Base-by-base conservation (phyloP, 2,113 vertebrate species). In the Ophiodon elongatus region DNA sequence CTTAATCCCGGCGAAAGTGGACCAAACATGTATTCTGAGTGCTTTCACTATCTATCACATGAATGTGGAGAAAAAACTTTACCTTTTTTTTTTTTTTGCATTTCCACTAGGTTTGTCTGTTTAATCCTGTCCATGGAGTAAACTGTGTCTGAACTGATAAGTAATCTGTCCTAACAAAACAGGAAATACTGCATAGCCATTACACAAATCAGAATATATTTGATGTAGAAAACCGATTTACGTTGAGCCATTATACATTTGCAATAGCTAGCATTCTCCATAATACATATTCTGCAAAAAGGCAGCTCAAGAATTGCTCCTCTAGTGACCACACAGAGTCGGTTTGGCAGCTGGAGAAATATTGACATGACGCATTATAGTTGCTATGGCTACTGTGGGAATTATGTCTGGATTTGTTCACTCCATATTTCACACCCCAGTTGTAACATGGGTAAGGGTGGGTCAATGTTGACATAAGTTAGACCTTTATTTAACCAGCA, bases 1-100 rank as follows among this genome's bases (percentile, higher is more conserved):
- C 76, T 27, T 94, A 94, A 95, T 95, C 94, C 89, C 23, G 27
- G 85, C 76, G 77, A 89, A 94, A 89, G 84, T 90, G 89, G 89
- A 94, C 94, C 89, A 92, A 83, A 87, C 88, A 90, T 91, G 91
- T 87, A 77, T 90, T 85, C 65, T 0, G 54, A 85, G 67, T 82
- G 71, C 72, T 79, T 79, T 86, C 74, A 31, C 59, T 67, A 75
- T 82, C 62, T 71, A 41, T 60, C 80, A 67, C 59, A 41, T 52
- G 69, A 80, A 81, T 39, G 29, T 60, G 70, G 66, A 80, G 59
- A 82, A 10, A 25, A 76, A 88, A 85, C 41, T 71, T 88, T 62
- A 39, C 10, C 27, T 39, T 65, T 83, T 14, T 59, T 59, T 59
- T 57, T 56, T n/a, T 25, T 68, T 45, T 68, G 65, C 63, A 62